Evolutionary conservation across 2,113 vertebrate genomes (phyloP), one percentile per base, ranked within the genome.

Genomic region (Gymnogyps californianus): DNA sequence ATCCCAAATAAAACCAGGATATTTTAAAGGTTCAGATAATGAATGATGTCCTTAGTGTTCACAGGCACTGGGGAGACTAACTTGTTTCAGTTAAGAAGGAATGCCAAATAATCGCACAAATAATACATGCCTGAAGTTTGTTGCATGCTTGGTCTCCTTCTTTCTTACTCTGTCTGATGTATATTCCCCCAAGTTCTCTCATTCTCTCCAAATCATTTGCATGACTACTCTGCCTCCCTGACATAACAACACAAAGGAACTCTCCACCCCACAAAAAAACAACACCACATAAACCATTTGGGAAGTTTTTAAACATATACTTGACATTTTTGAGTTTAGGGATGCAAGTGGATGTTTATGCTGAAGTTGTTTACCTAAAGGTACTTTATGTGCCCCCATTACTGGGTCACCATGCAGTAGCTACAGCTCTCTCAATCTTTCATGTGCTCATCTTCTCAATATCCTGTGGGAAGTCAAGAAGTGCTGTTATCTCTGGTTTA

Each of bases 31-130:
- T 76, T 85, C 29, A 49, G 54, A 69, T 89, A 90, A 91, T 66
- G 81, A 92, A 75, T 36, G 0, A 38, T 65, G 71, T 70, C 70
- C 70, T 93, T 82, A n/a, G 40, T 72, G 38, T 51, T 95, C 70
- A 70, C 31, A 66, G 86, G 78, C 75, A 17, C 54, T 64, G 28
- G 44, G 51, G 70, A 87, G n/a, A 74, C 42, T 46, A 64, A 59
- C 62, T 87, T 36, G 54, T 79, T 92, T 80, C 70, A 90, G 87
- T 74, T 90, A 78, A 90, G 78, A 95, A 88, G 78, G 75, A 87
- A 95, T 83, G 62, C 66, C 74, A 94, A 96, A 85, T 91, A 96
- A 89, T 72, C 17, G 2, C 51, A 94, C 52, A 94, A 96, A 89
- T 91, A 91, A 87, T 58, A 87, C 36, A 70, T 25, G 66, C 70